Base-by-base conservation (phyloP, 2,888 invertebrate species). In the Trichogramma evanescens region DNA sequence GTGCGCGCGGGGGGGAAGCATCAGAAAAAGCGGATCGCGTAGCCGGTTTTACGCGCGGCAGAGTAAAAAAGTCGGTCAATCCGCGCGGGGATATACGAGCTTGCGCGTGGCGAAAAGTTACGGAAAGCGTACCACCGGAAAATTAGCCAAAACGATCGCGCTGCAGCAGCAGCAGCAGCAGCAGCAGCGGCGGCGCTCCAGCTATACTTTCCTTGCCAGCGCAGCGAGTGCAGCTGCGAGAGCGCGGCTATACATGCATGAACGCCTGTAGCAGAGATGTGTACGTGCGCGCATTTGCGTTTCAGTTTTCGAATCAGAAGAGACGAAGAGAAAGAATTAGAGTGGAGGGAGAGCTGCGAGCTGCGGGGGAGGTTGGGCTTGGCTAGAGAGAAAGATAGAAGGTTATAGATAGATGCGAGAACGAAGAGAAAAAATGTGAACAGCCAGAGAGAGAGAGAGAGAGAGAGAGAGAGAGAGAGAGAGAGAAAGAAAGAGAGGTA, bases 361-460 rank as follows among this genome's bases (percentile, higher is more conserved):
- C 9, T 6, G 10, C 5, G 5, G 10, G 9, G 46, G 6, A 10
- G 26, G 5, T 2, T 10, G 10, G 6, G 10, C 10, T 13, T 10
- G 10, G 26, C 26, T 4, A 10, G 43, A 26, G 39, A 4, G 42
- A 46, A 26, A 26, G 40, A 26, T 10, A 3, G 41, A 1, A 8
- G 26, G 6, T 13, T 4, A 4, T 10, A 5, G 13, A 26, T 9
- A 43, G 38, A 26, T 5, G 13, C 10, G 6, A 38, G 52, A 42
- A 52, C 5, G 8, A 43, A 5, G 42, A 40, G 39, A 39, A 10
- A 6, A 4, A 45, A 40, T 39, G 9, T 10, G 26, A 60, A 49
- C 51, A 43, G 44, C 53, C 50, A 59, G 50, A 46, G 54, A 55
- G 51, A 60, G 46, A 59, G 41, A 51, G 51, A 4, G 50, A 54